A percentile compares a stretch with the other conserved stretches of the same genome.
Evolutionary conservation across 2,113 vertebrate species (phyloP).

Genomic region (Atractosteus spatula): DNA sequence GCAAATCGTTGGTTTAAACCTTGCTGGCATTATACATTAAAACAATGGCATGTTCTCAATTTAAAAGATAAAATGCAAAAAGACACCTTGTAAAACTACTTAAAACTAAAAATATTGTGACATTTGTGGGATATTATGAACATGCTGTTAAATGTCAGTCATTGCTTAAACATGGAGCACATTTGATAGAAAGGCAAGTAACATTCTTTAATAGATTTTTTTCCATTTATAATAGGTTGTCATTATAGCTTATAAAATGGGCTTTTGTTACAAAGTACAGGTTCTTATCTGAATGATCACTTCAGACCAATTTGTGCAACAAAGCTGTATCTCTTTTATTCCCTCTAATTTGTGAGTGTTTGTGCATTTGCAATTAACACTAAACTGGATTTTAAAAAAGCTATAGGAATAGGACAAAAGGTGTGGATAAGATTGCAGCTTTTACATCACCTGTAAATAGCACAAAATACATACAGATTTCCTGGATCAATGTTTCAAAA

Average conservation of each 20-base stretch:
- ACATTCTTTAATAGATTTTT: constrained; percentile 26
- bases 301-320: constrained; percentile 41
- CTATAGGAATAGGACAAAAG: constrained; percentile 32
- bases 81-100: neutral
- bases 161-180: constrained; percentile 14
- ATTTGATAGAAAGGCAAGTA: constrained; percentile 9
- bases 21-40: constrained; percentile 8
- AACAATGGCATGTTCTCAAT: constrained; percentile 7
- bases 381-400: constrained; percentile 39
- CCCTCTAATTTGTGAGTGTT: constrained; percentile 43
- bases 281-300: constrained; percentile 28
- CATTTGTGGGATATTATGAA: constrained; percentile 6
- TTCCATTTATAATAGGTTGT: constrained; percentile 2
- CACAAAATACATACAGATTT: too few species aligned
- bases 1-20: constrained; percentile 9
- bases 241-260: constrained; percentile 25
- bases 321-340: constrained; percentile 42
- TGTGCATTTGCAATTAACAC: constrained; percentile 51
- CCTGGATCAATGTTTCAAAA: too few species aligned
- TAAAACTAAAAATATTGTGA: neutral
- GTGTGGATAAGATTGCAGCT: constrained; percentile 10
- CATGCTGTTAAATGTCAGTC: neutral
- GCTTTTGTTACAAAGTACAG: constrained; percentile 26
- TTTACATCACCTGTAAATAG: neutral
- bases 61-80: constrained; percentile 6